Evolutionary conservation across 2,888 invertebrate genomes (phyloP), one percentile per base, ranked within the genome.

Genomic region (Seladonia tumulorum): DNA sequence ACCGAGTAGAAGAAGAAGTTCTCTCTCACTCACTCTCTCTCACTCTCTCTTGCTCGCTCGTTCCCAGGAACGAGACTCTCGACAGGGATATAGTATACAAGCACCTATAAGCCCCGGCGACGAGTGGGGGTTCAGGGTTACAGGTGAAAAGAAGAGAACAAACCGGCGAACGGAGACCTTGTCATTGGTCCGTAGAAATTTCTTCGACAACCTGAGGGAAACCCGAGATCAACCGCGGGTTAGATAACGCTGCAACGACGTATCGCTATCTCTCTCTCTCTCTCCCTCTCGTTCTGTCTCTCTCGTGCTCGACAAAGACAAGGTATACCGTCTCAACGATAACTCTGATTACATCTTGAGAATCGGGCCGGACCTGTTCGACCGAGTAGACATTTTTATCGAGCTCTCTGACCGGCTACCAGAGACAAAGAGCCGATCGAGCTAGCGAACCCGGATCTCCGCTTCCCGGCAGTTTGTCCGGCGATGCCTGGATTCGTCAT

Each of bases 111-210:
- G 22, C 22, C 39, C 22, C 12, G 39, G 2, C 22, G 22, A 39
- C 77, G 80, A 72, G 83, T 73, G 77, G 79, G 83, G 86, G 35
- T 89, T 92, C 92, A 92, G 89, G 92, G 92, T 91, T 92, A 91
- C 84, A 74, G 72, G 74, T 74, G 87, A 81, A 73, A 76, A 85
- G 75, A 77, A 57, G 72, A 85, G 76, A 79, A 82, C 63, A 53
- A 86, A 84, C 71, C 81, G 45, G 79, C 68, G 49, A 12, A 35
- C 29, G 76, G 35, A 66, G 79, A 77, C 89, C 89, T 89, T 90
- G 86, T 83, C 85, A 71, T 49, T 53, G 85, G 72, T 5, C 75
- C 42, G 74, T 79, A 74, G 86, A 84, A 83, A 83, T 75, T 81
- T 73, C 73, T 76, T 76, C 63, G 77, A 80, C 60, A 18, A 68